Conservation (phyloP, 2,888 invertebrate species). For the Anoncus sp. region DNA sequence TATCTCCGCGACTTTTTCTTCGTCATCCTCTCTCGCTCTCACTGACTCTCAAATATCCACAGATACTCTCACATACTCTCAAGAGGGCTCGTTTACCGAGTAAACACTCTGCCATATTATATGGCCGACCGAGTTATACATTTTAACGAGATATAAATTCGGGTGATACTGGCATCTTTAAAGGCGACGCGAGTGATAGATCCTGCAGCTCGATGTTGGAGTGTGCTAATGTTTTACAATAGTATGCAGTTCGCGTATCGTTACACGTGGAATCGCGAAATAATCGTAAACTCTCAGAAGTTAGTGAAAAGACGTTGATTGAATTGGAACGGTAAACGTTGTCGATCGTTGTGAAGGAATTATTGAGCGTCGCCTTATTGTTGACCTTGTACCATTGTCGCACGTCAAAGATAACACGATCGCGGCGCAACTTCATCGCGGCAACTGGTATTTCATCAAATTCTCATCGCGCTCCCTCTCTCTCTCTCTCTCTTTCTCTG, state of each 20-base stretch:
- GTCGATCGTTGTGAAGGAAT: slow-evolving; percentile 46
- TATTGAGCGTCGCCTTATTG: slow-evolving; percentile 51
- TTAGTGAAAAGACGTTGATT: slow-evolving; percentile 96
- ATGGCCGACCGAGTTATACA: slow-evolving; percentile 25
- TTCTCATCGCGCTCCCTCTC: slow-evolving; percentile 33
- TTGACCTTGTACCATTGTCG: slow-evolving; percentile 65
- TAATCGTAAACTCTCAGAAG: slow-evolving; percentile 96
- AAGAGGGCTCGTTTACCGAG: not conserved
- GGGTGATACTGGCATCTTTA: slow-evolving; percentile 75
- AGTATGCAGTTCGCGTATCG: slow-evolving; percentile 92
- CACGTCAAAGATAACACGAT: slow-evolving; percentile 56
- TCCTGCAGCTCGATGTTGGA: slow-evolving; percentile 81
- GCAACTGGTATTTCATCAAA: slow-evolving; percentile 34
- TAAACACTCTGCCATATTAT: slow-evolving; percentile 19
- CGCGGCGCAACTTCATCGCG: slow-evolving; percentile 31
- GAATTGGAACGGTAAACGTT: slow-evolving; percentile 8
- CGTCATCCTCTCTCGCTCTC: not conserved
- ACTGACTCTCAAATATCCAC: not conserved
- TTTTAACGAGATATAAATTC: slow-evolving; percentile 5
- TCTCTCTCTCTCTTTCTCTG: too few relatives aligned
- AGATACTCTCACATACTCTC: not conserved
- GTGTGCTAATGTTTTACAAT: slow-evolving; percentile 83
- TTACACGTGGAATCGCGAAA: slow-evolving; percentile 97
- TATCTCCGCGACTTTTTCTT: slow-evolving; percentile 1
- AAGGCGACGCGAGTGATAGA: slow-evolving; percentile 74